phyloP scores from a whole-genome alignment of 1,140 invertebrate genomes.

The Drosophila lacteicornis region DNA sequence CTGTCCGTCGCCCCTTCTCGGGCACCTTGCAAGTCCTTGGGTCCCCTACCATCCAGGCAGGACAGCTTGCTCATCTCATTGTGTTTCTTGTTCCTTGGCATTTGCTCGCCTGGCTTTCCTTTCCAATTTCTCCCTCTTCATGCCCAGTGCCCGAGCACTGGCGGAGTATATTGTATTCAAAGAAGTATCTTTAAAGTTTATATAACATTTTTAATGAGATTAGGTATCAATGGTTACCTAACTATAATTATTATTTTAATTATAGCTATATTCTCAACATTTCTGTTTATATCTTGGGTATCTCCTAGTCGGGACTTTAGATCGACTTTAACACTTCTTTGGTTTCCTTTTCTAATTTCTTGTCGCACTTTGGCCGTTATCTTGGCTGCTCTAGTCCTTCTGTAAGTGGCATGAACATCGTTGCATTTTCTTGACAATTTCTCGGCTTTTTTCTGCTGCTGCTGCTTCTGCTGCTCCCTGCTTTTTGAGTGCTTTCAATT shows the following conservation, averaged over 20 bases:
- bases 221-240: too few relatives aligned
- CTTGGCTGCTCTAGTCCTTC: slow-evolving; percentile 39
- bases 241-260: too few relatives aligned
- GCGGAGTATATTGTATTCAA: slow-evolving; percentile 9
- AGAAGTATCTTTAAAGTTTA: not conserved
- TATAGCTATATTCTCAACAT: too few relatives aligned
- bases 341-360: slow-evolving; percentile 64
- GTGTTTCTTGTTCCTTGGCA: slow-evolving; percentile 56
- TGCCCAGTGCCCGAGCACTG: not conserved
- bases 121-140: slow-evolving; percentile 33
- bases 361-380: slow-evolving; percentile 41
- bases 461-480: slow-evolving; percentile 10
- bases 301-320: not conserved
- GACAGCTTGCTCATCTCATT: slow-evolving; percentile 75
- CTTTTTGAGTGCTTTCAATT: slow-evolving; percentile 74
- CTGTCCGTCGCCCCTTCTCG: not conserved
- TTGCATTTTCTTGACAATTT: slow-evolving; percentile 76
- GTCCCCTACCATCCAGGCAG: slow-evolving; percentile 9
- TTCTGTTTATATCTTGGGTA: not conserved
- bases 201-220: too few relatives aligned
- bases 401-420: slow-evolving; percentile 52
- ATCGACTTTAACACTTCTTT: not conserved
- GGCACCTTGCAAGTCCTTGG: slow-evolving; percentile 14
- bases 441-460: slow-evolving; percentile 35
- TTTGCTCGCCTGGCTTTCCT: slow-evolving; percentile 61